Conservation (phyloP, 2,888 invertebrate genomes). For the Cerceris rybyensis region DNA sequence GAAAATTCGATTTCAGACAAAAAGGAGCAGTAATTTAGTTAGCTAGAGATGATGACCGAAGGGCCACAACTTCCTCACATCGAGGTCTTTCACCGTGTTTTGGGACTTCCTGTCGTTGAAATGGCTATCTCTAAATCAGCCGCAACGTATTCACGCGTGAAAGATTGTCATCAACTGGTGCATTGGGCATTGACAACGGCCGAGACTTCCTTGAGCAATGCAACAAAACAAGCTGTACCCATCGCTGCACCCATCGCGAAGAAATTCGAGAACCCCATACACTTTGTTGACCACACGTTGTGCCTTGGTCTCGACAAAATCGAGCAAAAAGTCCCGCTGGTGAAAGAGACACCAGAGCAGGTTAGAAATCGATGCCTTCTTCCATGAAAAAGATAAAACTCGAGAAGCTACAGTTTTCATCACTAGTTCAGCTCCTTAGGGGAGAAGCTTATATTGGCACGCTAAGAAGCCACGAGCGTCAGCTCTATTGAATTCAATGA, state of each 20-base stretch:
- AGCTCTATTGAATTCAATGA: no score
- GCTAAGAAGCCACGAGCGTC: no score
- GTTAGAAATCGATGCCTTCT: conserved; percentile 58
- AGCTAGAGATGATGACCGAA: conserved; percentile 59
- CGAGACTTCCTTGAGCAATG: conserved; percentile 83
- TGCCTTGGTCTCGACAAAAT: conserved; percentile 87
- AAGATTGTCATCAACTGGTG: conserved; percentile 79
- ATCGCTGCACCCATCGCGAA: conserved; percentile 85
- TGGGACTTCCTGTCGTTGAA: conserved; percentile 75
- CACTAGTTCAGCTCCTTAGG: no score
- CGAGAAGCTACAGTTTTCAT: no score
- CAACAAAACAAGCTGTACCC: conserved; percentile 83
- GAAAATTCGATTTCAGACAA: background rate
- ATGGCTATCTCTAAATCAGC: conserved; percentile 73
- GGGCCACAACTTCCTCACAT: conserved; percentile 70
- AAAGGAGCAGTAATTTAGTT: background rate
- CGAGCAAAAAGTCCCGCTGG: conserved; percentile 86
- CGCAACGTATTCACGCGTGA: conserved; percentile 74
- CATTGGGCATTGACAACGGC: conserved; percentile 86
- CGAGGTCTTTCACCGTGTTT: conserved; percentile 74
- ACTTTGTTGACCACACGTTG: conserved; percentile 86
- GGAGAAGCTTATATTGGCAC: no score
- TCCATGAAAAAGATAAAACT: background rate
- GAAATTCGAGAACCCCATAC: conserved; percentile 83
- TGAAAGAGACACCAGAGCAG: conserved; percentile 85